Evolutionary conservation across 2,113 vertebrate species (phyloP), one percentile per base, ranked within the genome.

Genomic region (Junco hyemalis): DNA sequence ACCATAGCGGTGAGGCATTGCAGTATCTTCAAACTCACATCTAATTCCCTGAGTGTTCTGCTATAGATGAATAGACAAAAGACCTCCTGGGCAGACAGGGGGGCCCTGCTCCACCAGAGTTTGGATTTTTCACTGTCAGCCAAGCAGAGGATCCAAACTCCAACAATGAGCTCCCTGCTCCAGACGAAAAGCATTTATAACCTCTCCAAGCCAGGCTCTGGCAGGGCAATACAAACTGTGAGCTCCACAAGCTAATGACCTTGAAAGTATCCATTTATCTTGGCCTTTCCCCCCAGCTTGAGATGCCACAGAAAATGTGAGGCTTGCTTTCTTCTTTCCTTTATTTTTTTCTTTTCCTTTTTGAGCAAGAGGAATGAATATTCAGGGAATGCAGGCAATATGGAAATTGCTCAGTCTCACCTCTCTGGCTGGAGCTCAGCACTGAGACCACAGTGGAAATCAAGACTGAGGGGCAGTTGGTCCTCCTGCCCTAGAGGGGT

Each of bases 211-310:
- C 95, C 38, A 60, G 92, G 96, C 90, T 96, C 95, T 98, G 97
- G 97, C 96, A 97, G 84, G 89, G 93, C 14, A 20, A 96, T 95
- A 95, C 79, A 94, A 94, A 94, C 95, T 61, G 90, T 88, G 94
- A 97, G 88, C 95, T 96, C 94, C 88, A 95, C 92, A 92, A 97
- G 96, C 91, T 98, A 97, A 98, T 97, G 97, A 97, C 97, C 97
- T 98, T 97, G 97, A 98, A 97, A 95, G 94, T 96, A 97, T 96
- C 96, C 96, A 98, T 98, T 98, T 98, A 97, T 97, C 97, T 97
- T 44, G 70, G 96, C 96, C 96, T 98, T 97, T 97, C 60, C 90
- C 93, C 97, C 90, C 96, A 88, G 38, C 90, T 95, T 96, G 97
- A 97, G 96, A 96, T 96, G 96, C 92, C 97, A 96, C 88, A 81